These are phyloP conservation scores for Meloidogyne hapla DNA, from an alignment of 1,140 invertebrate genomes.

Conservation along the genomic window DNA sequence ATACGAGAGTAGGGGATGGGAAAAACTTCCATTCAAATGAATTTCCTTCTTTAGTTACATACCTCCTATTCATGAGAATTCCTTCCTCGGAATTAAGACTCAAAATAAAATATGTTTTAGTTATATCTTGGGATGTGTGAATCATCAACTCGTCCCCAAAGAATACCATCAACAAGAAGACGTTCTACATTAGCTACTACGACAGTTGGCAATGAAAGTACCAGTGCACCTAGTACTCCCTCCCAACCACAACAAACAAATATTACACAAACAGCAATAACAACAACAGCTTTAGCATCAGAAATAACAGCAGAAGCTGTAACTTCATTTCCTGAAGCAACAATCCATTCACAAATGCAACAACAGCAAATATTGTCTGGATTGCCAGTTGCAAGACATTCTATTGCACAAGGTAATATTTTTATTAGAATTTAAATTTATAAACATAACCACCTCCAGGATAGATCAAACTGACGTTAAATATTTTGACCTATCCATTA, in stretches of 20 bases:
- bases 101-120: background rate
- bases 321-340: background rate
- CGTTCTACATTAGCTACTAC: constrained; percentile 11
- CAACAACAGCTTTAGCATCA: background rate
- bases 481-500: too few relatives aligned
- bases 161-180: constrained; percentile 6
- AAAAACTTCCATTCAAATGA: too few relatives aligned
- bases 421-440: background rate
- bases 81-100: background rate
- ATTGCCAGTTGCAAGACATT: background rate
- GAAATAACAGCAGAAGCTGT: background rate
- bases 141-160: background rate
- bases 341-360: background rate
- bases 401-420: constrained; percentile 5
- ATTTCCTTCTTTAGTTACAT: too few relatives aligned
- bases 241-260: background rate
- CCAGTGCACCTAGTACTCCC: background rate
- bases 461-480: too few relatives aligned
- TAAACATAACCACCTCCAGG: too few relatives aligned
- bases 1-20: too few relatives aligned
- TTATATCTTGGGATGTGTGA: constrained; percentile 30
- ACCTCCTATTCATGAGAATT: too few relatives aligned
- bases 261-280: background rate
- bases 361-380: constrained; percentile 7
- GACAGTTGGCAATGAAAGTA: background rate